These are phyloP conservation scores for Rattus norvegicus DNA, from an alignment of 2,113 vertebrate species.

Conservation along the genomic window GRCr8 NC_086021.1:180050501-180051000, in stretches of 20 bases:
- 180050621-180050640: not conserved
- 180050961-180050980: constrained; percentile 55
- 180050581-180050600: not conserved
- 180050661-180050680: not conserved
- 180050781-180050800: too few species aligned
- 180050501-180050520: not conserved
- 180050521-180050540: too few species aligned
- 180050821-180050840: not conserved
- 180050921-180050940: not conserved
- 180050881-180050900: not conserved
- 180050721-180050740: not conserved
- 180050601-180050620: not conserved
- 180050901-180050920: constrained; percentile 63
- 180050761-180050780: not conserved
- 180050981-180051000: constrained; percentile 57
- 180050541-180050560: not conserved
- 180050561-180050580: too few species aligned
- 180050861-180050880: not conserved
- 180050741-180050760: too few species aligned
- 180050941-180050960: constrained; percentile 40
- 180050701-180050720: not conserved
- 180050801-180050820: not conserved
- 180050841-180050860: not conserved
- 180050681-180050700: not conserved
- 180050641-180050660: not conserved